Conservation (phyloP, 2,113 vertebrate genomes). For the Tragelaphus imberbis region DNA sequence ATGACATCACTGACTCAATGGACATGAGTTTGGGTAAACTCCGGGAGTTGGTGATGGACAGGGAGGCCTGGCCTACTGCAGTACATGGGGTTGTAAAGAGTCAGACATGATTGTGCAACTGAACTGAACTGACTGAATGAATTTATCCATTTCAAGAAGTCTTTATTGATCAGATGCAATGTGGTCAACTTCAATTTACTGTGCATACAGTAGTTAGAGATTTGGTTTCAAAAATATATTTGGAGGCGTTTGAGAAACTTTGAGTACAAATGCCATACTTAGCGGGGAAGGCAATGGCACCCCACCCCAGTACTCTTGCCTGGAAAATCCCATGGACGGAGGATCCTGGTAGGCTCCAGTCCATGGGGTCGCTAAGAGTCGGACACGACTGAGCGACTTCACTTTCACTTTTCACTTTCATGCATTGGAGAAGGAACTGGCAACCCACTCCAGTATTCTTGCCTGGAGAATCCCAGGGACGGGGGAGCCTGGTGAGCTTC, state of each 20-base stretch:
- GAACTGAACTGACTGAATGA: not conserved
- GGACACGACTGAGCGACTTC: too few relatives aligned
- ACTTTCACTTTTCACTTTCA: too few relatives aligned
- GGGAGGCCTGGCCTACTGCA: not conserved
- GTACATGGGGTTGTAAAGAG: not conserved
- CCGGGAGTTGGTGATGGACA: not conserved
- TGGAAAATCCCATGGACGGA: too few relatives aligned
- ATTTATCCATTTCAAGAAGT: not conserved
- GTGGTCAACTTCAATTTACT: not conserved
- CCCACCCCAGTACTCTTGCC: too few relatives aligned
- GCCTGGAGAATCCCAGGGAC: too few relatives aligned
- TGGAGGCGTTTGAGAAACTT: not conserved
- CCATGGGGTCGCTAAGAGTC: too few relatives aligned
- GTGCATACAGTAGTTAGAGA: not conserved
- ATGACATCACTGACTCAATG: not conserved
- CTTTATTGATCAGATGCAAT: not conserved
- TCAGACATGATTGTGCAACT: not conserved
- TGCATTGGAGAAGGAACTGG: too few relatives aligned
- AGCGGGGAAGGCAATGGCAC: too few relatives aligned
- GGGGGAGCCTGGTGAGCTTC: too few relatives aligned
- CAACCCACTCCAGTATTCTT: too few relatives aligned
- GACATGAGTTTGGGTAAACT: not conserved
- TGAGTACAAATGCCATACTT: not conserved
- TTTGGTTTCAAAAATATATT: not conserved
- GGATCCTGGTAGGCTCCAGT: too few relatives aligned